Percentiles rank a stretch among this genome's conserved stretches.
Evolutionary conservation across 2,888 invertebrate genomes (phyloP).

Genomic region (Busseola fusca): DNA sequence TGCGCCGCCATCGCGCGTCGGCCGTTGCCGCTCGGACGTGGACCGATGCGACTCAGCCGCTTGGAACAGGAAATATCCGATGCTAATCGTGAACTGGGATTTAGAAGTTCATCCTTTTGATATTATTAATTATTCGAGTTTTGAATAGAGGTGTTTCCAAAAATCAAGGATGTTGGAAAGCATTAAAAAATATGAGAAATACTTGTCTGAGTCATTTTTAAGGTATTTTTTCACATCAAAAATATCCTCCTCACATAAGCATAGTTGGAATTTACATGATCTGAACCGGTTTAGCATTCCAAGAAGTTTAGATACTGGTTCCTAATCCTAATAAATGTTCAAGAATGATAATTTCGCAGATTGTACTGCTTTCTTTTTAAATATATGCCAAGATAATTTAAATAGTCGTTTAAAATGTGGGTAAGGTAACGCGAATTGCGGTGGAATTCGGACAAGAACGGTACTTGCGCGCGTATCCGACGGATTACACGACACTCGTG

Average conservation of each 20-base stretch:
- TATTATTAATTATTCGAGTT: constrained; percentile 2
- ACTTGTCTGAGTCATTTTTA: neutral
- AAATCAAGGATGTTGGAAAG: neutral
- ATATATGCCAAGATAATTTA: constrained; percentile 66
- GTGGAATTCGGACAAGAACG: constrained; percentile 83
- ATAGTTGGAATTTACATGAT: constrained; percentile 26
- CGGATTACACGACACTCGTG: constrained; percentile 53
- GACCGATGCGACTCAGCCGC: constrained; percentile 20
- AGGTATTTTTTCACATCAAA: constrained; percentile 5
- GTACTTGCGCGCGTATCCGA: constrained; percentile 68
- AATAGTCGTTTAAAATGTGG: constrained; percentile 75
- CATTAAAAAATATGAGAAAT: neutral
- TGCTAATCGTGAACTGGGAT: constrained; percentile 26
- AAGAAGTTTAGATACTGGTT: constrained; percentile 38
- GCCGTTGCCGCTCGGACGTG: constrained; percentile 12
- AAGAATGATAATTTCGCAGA: constrained; percentile 39
- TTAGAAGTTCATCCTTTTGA: constrained; percentile 7
- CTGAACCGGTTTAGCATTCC: constrained; percentile 51
- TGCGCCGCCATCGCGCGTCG: constrained; percentile 20
- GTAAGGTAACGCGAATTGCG: constrained; percentile 80
- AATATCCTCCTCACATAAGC: constrained; percentile 17
- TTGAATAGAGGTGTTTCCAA: neutral
- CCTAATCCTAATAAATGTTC: constrained; percentile 40
- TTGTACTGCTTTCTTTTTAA: constrained; percentile 55
- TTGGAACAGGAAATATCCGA: constrained; percentile 46